A percentile compares a stretch with the other conserved stretches of the same genome.
Evolutionary conservation across 2,113 vertebrate genomes (phyloP).

Genomic region (Eulemur macaco): DNA sequence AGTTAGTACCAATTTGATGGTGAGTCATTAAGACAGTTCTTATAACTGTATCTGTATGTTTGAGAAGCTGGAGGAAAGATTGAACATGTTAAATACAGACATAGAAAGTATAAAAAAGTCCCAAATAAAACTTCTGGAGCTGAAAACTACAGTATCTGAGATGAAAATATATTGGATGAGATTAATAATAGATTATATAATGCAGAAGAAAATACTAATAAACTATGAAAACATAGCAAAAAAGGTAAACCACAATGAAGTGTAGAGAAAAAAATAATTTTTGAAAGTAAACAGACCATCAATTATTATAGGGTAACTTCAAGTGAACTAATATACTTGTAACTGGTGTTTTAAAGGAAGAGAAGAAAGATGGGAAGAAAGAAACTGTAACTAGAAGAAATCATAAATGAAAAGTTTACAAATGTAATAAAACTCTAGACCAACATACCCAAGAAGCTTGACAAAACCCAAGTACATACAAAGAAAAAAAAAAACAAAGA

Average conservation of each 20-base stretch:
- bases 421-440: neutral
- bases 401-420: neutral
- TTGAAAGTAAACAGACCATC: neutral
- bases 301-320: neutral
- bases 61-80: neutral
- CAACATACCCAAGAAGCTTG: neutral
- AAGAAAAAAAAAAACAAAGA: neutral
- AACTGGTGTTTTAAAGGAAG: neutral
- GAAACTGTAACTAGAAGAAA: neutral
- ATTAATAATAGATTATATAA: neutral
- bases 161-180: neutral
- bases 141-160: neutral
- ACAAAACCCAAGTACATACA: neutral
- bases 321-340: neutral
- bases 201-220: neutral
- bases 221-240: neutral
- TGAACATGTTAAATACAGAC: neutral
- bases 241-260: neutral
- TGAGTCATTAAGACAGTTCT: neutral
- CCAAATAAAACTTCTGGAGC: neutral
- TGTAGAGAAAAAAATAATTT: neutral
- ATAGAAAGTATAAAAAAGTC: neutral
- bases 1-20: neutral
- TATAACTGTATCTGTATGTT: neutral
- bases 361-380: neutral